Percentiles rank a stretch among this genome's conserved stretches.
These are phyloP conservation scores for Zoroaster sp. DNA, from an alignment of 53 echinoderm and acorn worm genomes.

Conservation along the genomic window DNA sequence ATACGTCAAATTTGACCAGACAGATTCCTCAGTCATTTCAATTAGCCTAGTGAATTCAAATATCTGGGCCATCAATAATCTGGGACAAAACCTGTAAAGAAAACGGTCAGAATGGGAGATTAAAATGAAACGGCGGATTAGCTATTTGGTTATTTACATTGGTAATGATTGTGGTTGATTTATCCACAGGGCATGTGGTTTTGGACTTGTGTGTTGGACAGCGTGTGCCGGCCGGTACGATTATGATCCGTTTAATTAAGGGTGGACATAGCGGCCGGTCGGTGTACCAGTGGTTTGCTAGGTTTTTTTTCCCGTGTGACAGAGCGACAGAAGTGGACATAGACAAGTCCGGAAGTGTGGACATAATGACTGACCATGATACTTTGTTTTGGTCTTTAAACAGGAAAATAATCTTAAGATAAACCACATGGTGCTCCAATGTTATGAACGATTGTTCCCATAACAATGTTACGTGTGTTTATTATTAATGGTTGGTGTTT, in stretches of 20 bases:
- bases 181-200: background rate
- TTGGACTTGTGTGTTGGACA: background rate
- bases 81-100: background rate
- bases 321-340: background rate
- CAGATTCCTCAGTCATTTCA: too few relatives aligned
- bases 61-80: background rate
- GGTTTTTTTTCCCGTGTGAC: background rate
- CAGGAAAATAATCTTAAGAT: too few relatives aligned
- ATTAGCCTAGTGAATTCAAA: background rate
- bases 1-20: too few relatives aligned
- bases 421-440: too few relatives aligned
- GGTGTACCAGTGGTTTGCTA: background rate
- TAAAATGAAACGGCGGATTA: background rate
- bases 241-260: background rate
- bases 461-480: too few relatives aligned
- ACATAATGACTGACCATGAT: too few relatives aligned
- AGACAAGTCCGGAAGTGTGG: too few relatives aligned
- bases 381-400: too few relatives aligned
- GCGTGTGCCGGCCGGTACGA: background rate
- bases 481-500: too few relatives aligned
- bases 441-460: too few relatives aligned
- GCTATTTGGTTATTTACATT: conserved; percentile 17
- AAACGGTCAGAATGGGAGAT: background rate
- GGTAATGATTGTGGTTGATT: background rate
- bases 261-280: background rate